A percentile compares a stretch with the other conserved stretches of the same genome.
phyloP scores from a whole-genome alignment of 2,113 vertebrate genomes.

The Channa argus region DNA sequence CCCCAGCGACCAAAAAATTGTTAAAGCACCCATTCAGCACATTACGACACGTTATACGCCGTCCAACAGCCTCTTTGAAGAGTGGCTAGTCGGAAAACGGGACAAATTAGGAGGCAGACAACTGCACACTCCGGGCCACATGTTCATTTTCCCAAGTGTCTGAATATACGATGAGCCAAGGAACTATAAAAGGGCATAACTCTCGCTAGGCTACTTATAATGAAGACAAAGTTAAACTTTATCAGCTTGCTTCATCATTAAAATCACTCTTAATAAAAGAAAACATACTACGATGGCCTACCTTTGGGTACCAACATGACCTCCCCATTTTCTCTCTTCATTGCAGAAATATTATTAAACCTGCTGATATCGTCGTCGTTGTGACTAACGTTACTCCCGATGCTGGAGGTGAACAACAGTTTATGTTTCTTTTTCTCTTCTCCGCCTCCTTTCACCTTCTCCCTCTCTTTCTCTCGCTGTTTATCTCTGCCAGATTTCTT shows the following conservation, averaged over 20 bases:
- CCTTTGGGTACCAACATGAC: constrained; percentile 77
- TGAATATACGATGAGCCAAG: constrained; percentile 11
- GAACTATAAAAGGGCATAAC: constrained; percentile 15
- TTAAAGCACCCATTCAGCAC: background rate
- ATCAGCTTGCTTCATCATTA: background rate
- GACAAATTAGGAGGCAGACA: constrained; percentile 37
- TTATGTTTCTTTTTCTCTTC: constrained; percentile 74
- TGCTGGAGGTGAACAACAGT: constrained; percentile 57
- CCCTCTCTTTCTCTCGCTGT: constrained; percentile 86
- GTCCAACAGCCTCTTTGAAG: constrained; percentile 12
- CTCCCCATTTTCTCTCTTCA: constrained; percentile 81
- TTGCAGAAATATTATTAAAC: constrained; percentile 53
- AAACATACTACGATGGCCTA: constrained; percentile 44
- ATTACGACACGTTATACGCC: background rate
- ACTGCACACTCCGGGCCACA: constrained; percentile 40
- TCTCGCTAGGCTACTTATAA: background rate
- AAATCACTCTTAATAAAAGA: background rate
- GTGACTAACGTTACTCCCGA: constrained; percentile 37
- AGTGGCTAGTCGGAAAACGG: constrained; percentile 32
- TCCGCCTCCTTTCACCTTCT: constrained; percentile 66
- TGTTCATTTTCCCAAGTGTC: constrained; percentile 32
- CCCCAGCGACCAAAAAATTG: background rate
- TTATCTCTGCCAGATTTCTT: constrained; percentile 87
- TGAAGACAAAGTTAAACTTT: constrained; percentile 46
- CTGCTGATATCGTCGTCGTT: constrained; percentile 37